Base-by-base conservation (phyloP, 2,888 invertebrate species). In the Hecatera dysodea region DNA sequence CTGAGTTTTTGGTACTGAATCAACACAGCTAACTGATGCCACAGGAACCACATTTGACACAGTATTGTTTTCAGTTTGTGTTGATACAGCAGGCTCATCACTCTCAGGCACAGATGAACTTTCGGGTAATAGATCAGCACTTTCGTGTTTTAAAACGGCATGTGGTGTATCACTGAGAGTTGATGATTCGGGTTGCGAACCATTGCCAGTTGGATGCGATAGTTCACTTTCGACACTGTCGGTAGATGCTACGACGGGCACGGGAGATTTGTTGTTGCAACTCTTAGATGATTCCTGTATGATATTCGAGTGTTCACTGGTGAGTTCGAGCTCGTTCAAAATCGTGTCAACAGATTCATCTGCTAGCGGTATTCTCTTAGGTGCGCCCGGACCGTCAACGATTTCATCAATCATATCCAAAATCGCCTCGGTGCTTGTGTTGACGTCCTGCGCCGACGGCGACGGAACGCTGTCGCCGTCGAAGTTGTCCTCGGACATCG, bases 391-490 rank as follows among this genome's bases (percentile, higher is more conserved):
- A 27, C 95, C 96, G 72, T 96, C 96, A 48, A 96, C 94, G 78
- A 96, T 93, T 87, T 96, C 96, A 85, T 96, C 96, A 78, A 96
- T 96, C 96, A 96, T 96, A 82, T 96, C 95, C 86, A 96, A 90
- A 84, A 96, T 95, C 85, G 95, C 96, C 86, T 96, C 96, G 50
- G 96, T 96, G 89, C 95, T 96, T 70, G 95, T 93, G 91, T 94
- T 94, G 92, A 93, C 93, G 86, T 94, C 93, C 76, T 94, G 95
- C 85, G 92, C 83, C 88, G 95, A 93, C 90, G 95, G 95, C 90
- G 95, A 95, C 85, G 95, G 92, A 84, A 95, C 93, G 90, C 94
- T 94, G 87, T 95, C 95, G 85, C 93, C 93, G 89, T 95, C 96
- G 86, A 92, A 94, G 86, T 93, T 93, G 75, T 95, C 94, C 81